Evolutionary conservation across 2,888 invertebrate species (phyloP).

Genomic region (Orthosia cruda): DNA sequence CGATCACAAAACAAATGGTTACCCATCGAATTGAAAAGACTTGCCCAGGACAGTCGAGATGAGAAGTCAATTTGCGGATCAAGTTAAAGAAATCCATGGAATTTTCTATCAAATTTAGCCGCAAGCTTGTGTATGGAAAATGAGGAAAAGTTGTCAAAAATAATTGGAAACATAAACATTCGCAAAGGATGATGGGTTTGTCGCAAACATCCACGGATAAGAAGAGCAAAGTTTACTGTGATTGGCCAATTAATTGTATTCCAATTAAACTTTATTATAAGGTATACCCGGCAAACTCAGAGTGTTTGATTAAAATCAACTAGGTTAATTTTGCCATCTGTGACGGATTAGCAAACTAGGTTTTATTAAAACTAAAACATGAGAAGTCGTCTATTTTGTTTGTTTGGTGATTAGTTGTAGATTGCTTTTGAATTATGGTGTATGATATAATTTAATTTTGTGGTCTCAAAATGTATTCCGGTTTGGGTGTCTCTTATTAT

Average conservation of each 20-base stretch:
- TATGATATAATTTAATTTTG: constrained; percentile 40
- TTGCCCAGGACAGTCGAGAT: constrained; percentile 3
- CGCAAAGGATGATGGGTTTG: constrained; percentile 52
- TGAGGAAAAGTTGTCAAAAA: constrained; percentile 44
- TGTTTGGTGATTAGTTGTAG: constrained; percentile 47
- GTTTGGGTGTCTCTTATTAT: neutral
- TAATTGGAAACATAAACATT: constrained; percentile 63
- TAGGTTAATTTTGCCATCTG: constrained; percentile 56
- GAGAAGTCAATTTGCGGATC: constrained; percentile 43
- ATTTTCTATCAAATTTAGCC: constrained; percentile 15
- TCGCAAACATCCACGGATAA: constrained; percentile 52
- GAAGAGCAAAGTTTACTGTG: constrained; percentile 57
- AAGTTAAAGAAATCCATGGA: constrained; percentile 19
- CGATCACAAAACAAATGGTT: constrained; percentile 24
- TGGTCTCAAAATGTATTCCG: neutral
- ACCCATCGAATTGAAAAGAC: constrained; percentile 23
- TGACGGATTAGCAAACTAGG: constrained; percentile 59
- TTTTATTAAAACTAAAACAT: constrained; percentile 61
- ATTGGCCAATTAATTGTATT: constrained; percentile 68
- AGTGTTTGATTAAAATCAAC: constrained; percentile 45
- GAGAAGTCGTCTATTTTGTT: constrained; percentile 42
- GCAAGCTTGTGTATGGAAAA: constrained; percentile 20
- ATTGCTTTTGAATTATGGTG: constrained; percentile 42
- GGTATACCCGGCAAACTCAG: neutral
- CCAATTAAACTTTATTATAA: constrained; percentile 70